Percentiles rank a stretch among this genome's conserved stretches.
Evolutionary conservation across 2,888 invertebrate species (phyloP).

Genomic region (Sminthurides aquaticus): DNA sequence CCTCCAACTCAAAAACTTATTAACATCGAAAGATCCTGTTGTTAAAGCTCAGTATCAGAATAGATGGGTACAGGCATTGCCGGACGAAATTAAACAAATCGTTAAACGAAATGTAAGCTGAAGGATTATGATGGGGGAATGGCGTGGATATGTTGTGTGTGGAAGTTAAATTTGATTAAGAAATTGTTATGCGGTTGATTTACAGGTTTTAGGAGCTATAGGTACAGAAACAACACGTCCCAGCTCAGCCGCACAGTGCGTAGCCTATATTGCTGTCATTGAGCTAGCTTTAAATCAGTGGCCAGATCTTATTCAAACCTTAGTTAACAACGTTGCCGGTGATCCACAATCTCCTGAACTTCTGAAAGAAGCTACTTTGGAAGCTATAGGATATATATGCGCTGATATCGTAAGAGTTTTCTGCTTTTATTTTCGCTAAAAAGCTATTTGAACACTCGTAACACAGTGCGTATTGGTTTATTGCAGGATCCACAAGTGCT

Average conservation of each 20-base stretch:
- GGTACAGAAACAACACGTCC: conserved; percentile 94
- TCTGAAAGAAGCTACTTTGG: conserved; percentile 91
- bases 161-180: neutral
- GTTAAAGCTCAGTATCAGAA: conserved; percentile 77
- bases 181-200: neutral
- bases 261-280: conserved; percentile 94
- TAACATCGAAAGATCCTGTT: conserved; percentile 86
- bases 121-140: neutral
- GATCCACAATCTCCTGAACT: conserved; percentile 67
- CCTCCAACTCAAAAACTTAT: conserved; percentile 92
- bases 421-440: neutral
- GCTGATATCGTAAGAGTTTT: conserved; percentile 79
- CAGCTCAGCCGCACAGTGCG: conserved; percentile 97
- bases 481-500: conserved; percentile 73
- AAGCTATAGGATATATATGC: conserved; percentile 97
- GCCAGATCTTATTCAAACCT: conserved; percentile 75
- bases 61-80: conserved; percentile 76
- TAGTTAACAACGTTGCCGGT: conserved; percentile 80
- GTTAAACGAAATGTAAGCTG: conserved; percentile 92
- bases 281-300: conserved; percentile 89
- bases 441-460: neutral
- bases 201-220: conserved; percentile 78
- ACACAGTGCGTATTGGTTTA: neutral
- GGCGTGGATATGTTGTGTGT: neutral
- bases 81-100: conserved; percentile 74